Base-by-base conservation (phyloP, 2,888 invertebrate species). In the Arenicola marina region DNA sequence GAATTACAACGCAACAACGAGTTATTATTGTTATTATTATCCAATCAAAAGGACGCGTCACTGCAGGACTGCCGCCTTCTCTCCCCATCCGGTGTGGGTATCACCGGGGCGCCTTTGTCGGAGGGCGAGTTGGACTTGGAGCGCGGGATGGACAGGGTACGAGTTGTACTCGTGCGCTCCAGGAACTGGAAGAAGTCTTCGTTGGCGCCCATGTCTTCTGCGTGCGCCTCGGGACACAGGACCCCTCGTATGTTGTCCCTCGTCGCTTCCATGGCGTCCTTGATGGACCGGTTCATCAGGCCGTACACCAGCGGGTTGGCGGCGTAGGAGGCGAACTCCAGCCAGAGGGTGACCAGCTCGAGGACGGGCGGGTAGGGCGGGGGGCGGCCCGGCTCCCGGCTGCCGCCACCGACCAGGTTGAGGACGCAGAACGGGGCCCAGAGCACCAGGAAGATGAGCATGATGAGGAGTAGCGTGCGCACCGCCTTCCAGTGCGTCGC, bases 301-400 rank as follows among this genome's bases (percentile, higher is more conserved):
- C 73, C 71, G 57, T 73, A 73, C 18, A 73, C 62, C n/a, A 70
- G 63, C 4, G 73, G 70, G 51, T 73, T 73, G 29, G 69, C 58
- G 28, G 71, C 70, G 51, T 65, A 71, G 32, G 71, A 67, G 18
- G 61, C 21, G 51, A 65, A 71, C 0, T 67, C 67, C n/a, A 73
- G 44, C 73, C 73, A 73, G 15, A 63, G 54, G 1, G 57, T 59
- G 11, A 67, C 21, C 4, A 69, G 44, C 38, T 68, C 69, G 1
- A 51, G 26, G 1, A 31, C 7, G 3, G 55, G 24, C 1, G 58
- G 24, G 2, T 53, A 33, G 18, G 32, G 18, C 11, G 56, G 7
- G 2, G 3, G n/a, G 2, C 51, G 38, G 18, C 28, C n/a, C 11
- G 56, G 7, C 3, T 7, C 11, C 1, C 48, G 58, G 4, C 32